A percentile compares a stretch with the other conserved stretches of the same genome.
phyloP scores from a whole-genome alignment of 2,888 invertebrate genomes.

The Dryococelus australis region DNA sequence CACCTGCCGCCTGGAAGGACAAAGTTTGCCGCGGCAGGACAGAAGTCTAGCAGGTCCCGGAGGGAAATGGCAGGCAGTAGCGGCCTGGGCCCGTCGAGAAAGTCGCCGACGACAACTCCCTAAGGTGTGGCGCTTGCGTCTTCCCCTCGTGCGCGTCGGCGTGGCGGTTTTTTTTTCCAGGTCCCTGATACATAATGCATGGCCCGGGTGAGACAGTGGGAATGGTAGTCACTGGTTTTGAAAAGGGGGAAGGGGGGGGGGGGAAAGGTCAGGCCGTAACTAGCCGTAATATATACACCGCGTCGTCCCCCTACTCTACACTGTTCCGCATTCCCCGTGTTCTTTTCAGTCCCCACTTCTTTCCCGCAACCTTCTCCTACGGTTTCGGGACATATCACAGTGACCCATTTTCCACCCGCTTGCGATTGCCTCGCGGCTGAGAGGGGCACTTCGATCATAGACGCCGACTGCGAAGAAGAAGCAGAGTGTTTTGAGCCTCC shows the following conservation, averaged over 20 bases:
- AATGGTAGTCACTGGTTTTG: no score
- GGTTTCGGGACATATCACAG: not conserved
- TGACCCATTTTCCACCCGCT: not conserved
- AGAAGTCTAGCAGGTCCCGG: no score
- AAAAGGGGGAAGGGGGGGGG: not conserved
- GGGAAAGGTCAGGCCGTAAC: not conserved
- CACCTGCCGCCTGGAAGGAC: no score
- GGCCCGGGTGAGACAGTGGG: not conserved
- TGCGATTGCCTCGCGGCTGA: no score
- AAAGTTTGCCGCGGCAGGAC: no score
- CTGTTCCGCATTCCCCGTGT: not conserved
- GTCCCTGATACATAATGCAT: slow-evolving; percentile 4
- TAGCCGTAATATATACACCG: slow-evolving; percentile 8
- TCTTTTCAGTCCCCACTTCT: not conserved
- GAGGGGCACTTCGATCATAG: no score
- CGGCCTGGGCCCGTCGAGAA: no score
- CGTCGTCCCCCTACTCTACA: not conserved
- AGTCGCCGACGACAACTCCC: no score
- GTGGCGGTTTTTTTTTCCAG: not conserved
- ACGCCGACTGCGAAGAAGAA: no score
- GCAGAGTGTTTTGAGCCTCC: no score
- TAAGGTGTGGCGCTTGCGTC: not conserved
- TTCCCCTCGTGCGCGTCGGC: not conserved
- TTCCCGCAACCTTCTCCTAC: no score
- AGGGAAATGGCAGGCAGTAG: no score